Percentiles rank a stretch among this genome's conserved stretches.
These are phyloP conservation scores for Tinamus guttatus DNA, from an alignment of 2,113 vertebrate species.

Conservation along the genomic window DNA sequence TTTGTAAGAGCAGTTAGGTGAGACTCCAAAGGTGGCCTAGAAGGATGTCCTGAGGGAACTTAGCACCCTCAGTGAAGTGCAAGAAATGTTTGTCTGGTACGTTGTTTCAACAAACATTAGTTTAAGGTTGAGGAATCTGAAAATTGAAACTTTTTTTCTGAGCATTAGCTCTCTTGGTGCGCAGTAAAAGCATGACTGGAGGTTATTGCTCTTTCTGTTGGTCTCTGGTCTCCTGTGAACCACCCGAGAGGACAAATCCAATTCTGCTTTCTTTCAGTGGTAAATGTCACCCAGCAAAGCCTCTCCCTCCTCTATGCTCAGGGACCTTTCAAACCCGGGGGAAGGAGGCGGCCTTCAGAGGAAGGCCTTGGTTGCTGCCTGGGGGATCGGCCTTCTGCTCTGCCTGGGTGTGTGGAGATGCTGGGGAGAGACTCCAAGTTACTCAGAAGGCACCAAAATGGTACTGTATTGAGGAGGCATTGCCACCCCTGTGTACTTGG, in stretches of 20 bases:
- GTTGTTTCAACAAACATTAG: not conserved
- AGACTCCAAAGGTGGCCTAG: not conserved
- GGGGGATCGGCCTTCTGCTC: not conserved
- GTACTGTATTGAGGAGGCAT: too few species aligned
- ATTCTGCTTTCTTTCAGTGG: not conserved
- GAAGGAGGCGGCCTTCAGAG: not conserved
- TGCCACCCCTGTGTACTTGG: fast-evolving
- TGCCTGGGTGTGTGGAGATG: not conserved
- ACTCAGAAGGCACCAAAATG: too few species aligned
- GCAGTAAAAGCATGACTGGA: not conserved
- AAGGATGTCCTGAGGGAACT: not conserved
- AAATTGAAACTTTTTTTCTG: not conserved
- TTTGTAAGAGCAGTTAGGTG: not conserved
- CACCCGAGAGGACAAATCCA: not conserved
- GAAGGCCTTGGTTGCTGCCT: not conserved
- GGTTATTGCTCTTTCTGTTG: not conserved
- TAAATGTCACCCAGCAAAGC: not conserved
- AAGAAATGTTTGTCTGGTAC: not conserved
- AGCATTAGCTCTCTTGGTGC: not conserved
- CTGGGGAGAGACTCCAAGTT: not conserved
- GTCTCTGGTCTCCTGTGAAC: not conserved
- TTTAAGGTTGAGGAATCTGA: not conserved
- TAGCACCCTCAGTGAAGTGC: not conserved
- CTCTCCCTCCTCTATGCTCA: not conserved
- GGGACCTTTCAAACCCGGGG: not conserved